Percentiles rank a stretch among this genome's conserved stretches.
Conservation (phyloP, 2,797 vertebrate genomes). For the Hydrolagus colliei region DNA sequence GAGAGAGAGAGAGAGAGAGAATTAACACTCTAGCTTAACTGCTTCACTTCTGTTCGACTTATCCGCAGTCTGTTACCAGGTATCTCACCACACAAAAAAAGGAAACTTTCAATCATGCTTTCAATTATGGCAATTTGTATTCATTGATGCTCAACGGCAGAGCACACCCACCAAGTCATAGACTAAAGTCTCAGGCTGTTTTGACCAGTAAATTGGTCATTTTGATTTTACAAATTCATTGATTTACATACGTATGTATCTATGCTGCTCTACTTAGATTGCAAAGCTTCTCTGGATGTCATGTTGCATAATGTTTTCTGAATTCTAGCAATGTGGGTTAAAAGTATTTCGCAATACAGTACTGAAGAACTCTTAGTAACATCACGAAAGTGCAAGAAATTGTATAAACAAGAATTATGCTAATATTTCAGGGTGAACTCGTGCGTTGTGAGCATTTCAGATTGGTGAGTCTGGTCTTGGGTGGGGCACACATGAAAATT, state of each 20-base stretch:
- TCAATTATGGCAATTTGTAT: no score
- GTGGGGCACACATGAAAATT: not conserved
- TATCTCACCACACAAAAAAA: no score
- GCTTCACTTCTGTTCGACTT: not conserved
- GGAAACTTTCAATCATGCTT: no score
- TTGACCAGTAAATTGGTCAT: not conserved
- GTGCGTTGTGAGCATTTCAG: not conserved
- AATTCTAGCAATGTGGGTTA: not conserved
- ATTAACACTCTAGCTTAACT: conserved; percentile 41
- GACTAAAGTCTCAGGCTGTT: not conserved
- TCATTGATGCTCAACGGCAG: not conserved
- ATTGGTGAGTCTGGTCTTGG: not conserved
- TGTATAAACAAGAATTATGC: no score
- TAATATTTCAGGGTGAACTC: not conserved
- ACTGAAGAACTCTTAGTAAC: not conserved
- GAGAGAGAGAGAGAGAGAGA: conserved; percentile 54
- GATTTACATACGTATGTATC: no score
- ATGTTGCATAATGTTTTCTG: not conserved
- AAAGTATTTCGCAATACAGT: not conserved
- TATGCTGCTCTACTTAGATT: no score
- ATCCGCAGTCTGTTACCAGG: no score
- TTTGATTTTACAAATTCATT: no score
- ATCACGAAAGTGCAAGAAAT: not conserved
- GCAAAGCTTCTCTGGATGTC: not conserved
- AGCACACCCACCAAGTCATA: not conserved